phyloP scores from a whole-genome alignment of 2,888 invertebrate species.

The Parascotia fuliginaria region DNA sequence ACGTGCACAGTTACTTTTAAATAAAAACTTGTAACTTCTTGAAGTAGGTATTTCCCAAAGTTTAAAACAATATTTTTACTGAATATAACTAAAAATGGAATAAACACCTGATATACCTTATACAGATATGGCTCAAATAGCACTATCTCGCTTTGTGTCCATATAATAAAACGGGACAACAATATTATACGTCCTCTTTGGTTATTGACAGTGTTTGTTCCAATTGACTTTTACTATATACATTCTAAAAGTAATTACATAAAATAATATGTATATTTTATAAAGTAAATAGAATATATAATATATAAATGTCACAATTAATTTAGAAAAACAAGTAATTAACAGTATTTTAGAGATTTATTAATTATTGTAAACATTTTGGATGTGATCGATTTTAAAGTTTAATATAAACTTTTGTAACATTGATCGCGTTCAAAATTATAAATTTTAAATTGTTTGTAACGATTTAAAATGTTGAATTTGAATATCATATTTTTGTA shows the following conservation, averaged over 20 bases:
- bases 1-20: constrained; percentile 50
- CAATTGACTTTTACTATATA: background rate
- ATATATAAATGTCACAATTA: constrained; percentile 31
- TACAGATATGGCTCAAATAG: background rate
- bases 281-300: background rate
- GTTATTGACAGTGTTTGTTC: background rate
- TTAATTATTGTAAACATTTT: constrained; percentile 56
- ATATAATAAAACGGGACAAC: background rate
- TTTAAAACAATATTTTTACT: too few species aligned
- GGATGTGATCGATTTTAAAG: constrained; percentile 78
- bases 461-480: constrained; percentile 40
- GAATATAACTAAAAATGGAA: too few species aligned
- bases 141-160: background rate
- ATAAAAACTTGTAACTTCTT: too few species aligned
- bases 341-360: constrained; percentile 39
- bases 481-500: constrained; percentile 27
- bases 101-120: background rate
- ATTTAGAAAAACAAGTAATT: constrained; percentile 33
- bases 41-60: too few species aligned
- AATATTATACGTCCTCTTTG: background rate
- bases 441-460: constrained; percentile 41
- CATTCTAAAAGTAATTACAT: too few species aligned
- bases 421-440: constrained; percentile 78
- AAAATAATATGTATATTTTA: too few species aligned
- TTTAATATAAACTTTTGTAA: constrained; percentile 18